These are phyloP conservation scores for Limnodromus scolopaceus DNA, from an alignment of 2,797 vertebrate genomes.

Conservation along the genomic window DNA sequence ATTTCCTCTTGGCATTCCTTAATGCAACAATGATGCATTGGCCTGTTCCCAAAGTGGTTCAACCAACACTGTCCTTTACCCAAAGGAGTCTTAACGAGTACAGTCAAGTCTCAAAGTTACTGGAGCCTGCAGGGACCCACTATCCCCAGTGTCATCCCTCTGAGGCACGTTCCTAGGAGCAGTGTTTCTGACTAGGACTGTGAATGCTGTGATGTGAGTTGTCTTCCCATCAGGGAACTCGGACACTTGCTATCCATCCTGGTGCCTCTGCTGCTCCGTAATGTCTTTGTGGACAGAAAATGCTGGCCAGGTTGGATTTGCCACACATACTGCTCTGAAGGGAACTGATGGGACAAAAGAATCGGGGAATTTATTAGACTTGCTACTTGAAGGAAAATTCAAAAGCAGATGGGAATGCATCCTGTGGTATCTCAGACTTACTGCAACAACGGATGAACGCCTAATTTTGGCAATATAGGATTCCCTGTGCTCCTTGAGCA, in stretches of 20 bases:
- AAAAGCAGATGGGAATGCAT: slow-evolving; percentile 37
- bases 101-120: background rate
- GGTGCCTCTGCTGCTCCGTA: background rate
- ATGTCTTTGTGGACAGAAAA: background rate
- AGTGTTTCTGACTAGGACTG: background rate
- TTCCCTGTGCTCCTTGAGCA: slow-evolving; percentile 53
- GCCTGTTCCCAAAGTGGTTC: background rate
- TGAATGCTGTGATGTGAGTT: background rate
- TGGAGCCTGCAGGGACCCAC: background rate
- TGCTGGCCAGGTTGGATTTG: background rate
- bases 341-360: background rate
- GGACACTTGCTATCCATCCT: background rate
- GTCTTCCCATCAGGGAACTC: fast-evolving
- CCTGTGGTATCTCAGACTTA: slow-evolving; percentile 3
- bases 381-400: background rate
- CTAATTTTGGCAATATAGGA: background rate
- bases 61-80: background rate
- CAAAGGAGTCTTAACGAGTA: fast-evolving
- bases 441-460: background rate
- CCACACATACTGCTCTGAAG: fast-evolving
- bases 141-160: background rate
- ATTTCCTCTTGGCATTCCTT: too few relatives aligned
- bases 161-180: background rate
- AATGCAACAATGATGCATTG: background rate
- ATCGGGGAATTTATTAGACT: background rate